Percentiles rank a stretch among this genome's conserved stretches.
Conservation (phyloP, 2,888 invertebrate genomes). For the Neoscelio sp. region DNA sequence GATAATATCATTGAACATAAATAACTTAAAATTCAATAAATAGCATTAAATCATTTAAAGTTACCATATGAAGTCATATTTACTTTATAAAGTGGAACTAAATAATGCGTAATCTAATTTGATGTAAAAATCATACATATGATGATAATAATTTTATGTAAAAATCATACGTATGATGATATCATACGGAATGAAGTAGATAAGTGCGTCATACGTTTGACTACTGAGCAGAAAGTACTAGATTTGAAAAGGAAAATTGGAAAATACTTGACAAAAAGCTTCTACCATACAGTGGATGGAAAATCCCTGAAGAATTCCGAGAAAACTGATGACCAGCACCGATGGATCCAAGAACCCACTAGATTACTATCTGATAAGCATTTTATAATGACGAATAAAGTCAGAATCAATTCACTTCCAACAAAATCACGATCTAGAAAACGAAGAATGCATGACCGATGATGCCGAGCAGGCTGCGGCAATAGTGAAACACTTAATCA, state of each 20-base stretch:
- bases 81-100: too few relatives aligned
- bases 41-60: too few relatives aligned
- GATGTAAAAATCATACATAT: too few relatives aligned
- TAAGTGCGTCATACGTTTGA: too few relatives aligned
- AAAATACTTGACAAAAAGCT: not conserved
- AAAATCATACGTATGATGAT: too few relatives aligned
- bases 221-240: not conserved
- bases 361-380: conserved; percentile 74
- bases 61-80: too few relatives aligned
- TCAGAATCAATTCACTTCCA: conserved; percentile 72
- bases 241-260: not conserved
- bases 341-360: conserved; percentile 65
- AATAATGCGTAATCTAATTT: too few relatives aligned
- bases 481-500: conserved; percentile 71
- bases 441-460: conserved; percentile 56
- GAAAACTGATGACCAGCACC: conserved; percentile 16
- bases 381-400: conserved; percentile 74
- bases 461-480: conserved; percentile 73
- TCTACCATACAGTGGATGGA: conserved; percentile 35
- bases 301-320: not conserved
- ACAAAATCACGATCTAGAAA: conserved; percentile 69
- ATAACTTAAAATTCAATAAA: too few relatives aligned
- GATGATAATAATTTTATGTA: too few relatives aligned
- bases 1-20: too few relatives aligned
- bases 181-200: too few relatives aligned